Conservation (phyloP, 2,797 vertebrate genomes). For the Discoglossus pictus region DNA sequence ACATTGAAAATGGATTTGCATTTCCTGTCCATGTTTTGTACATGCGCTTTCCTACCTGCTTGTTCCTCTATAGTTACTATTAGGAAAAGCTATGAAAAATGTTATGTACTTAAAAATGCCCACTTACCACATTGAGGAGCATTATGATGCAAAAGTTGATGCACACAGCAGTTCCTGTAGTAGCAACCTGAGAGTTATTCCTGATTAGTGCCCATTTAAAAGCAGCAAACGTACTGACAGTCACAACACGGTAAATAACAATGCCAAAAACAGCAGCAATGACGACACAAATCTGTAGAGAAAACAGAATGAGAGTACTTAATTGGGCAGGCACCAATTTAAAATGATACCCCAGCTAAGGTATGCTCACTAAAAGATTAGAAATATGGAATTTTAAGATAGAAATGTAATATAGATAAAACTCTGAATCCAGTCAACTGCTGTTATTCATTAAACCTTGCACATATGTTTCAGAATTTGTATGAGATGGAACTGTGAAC, state of each 20-base stretch:
- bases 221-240: constrained; percentile 91
- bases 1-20: too few species aligned
- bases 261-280: constrained; percentile 92
- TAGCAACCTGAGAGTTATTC: constrained; percentile 94
- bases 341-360: constrained; percentile 5
- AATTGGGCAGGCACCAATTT: constrained; percentile 6
- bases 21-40: too few species aligned
- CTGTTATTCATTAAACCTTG: too few species aligned
- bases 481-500: too few species aligned
- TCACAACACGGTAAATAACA: constrained; percentile 92
- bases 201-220: constrained; percentile 93
- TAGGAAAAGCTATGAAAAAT: too few species aligned
- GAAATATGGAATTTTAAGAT: too few species aligned
- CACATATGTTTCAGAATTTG: too few species aligned
- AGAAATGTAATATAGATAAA: too few species aligned
- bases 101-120: background rate
- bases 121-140: constrained; percentile 90
- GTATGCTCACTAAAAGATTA: too few species aligned
- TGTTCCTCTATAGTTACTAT: too few species aligned
- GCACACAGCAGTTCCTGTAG: constrained; percentile 90
- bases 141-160: constrained; percentile 95
- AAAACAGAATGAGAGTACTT: constrained; percentile 8
- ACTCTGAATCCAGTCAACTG: too few species aligned
- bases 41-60: too few species aligned
- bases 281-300: constrained; percentile 85